Evolutionary conservation across 35 echinoderm and acorn worm species (phyloP).

Genomic region (Hemicentrotus pulcherrimus): DNA sequence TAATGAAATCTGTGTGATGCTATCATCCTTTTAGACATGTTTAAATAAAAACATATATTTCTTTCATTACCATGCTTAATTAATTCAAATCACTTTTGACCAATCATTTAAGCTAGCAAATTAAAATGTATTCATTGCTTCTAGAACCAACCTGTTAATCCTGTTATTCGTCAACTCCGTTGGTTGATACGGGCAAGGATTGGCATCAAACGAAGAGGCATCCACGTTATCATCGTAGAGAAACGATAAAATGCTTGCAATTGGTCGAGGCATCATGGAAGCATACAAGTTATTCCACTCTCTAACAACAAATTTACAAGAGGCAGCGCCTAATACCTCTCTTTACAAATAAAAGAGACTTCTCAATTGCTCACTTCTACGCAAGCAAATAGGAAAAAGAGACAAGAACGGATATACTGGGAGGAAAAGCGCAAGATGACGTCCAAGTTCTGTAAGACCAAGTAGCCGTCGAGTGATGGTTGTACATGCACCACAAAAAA

Average conservation of each 20-base stretch:
- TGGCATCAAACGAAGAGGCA: not conserved
- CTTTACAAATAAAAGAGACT: conserved; percentile 5
- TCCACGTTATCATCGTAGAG: conserved; percentile 23
- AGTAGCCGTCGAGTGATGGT: conserved; percentile 2
- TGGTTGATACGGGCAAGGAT: conserved; percentile 19
- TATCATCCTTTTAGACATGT: no score
- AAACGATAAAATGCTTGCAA: conserved; percentile 25
- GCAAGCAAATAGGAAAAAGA: not conserved
- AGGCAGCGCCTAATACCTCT: not conserved
- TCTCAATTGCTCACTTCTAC: conserved; percentile 10
- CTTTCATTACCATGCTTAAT: not conserved
- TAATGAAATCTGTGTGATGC: no score
- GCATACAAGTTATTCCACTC: not conserved
- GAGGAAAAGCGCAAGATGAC: conserved; percentile 31
- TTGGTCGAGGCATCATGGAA: conserved; percentile 1
- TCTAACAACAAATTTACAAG: not conserved
- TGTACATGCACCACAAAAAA: conserved; percentile 28
- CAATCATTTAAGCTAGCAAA: not conserved
- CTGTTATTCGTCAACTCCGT: not conserved
- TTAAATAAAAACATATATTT: no score
- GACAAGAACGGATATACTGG: not conserved
- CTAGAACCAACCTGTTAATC: conserved; percentile 15
- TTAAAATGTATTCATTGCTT: not conserved
- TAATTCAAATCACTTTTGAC: not conserved
- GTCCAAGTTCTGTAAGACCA: not conserved